Percentiles rank a stretch among this genome's conserved stretches.
Conservation (phyloP, 1,140 invertebrate species). For the Caligus rogercresseyi region DNA sequence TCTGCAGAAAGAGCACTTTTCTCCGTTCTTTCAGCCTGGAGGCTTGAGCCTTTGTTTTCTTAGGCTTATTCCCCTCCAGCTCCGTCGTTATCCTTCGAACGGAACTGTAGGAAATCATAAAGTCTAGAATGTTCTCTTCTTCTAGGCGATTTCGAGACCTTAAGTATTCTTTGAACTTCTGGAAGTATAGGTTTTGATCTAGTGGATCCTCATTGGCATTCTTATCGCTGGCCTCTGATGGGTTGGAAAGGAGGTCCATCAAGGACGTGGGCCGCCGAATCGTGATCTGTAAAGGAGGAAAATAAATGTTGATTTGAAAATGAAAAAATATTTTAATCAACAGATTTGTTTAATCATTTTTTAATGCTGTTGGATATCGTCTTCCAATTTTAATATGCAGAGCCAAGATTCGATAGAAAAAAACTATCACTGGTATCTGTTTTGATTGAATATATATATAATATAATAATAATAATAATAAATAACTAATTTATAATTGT, state of each 20-base stretch:
- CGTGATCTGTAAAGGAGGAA: no score
- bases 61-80: not conserved
- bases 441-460: no score
- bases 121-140: not conserved
- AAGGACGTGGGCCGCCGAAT: not conserved
- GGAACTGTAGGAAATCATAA: not conserved
- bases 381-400: no score
- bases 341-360: no score
- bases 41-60: not conserved
- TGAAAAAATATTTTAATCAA: no score
- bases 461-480: no score
- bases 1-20: not conserved
- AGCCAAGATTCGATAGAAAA: no score
- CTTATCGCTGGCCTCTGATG: not conserved
- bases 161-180: conserved; percentile 1
- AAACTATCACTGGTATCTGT: no score
- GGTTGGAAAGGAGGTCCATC: not conserved
- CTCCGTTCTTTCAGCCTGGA: not conserved
- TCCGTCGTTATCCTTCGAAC: not conserved
- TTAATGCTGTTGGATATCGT: no score
- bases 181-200: not conserved
- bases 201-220: not conserved
- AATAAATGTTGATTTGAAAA: not conserved
- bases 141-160: not conserved
- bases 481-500: no score